A percentile compares a stretch with the other conserved stretches of the same genome.
These are phyloP conservation scores for Protonibea diacanthus DNA, from an alignment of 2,797 vertebrate species.

Conservation along the genomic window DNA sequence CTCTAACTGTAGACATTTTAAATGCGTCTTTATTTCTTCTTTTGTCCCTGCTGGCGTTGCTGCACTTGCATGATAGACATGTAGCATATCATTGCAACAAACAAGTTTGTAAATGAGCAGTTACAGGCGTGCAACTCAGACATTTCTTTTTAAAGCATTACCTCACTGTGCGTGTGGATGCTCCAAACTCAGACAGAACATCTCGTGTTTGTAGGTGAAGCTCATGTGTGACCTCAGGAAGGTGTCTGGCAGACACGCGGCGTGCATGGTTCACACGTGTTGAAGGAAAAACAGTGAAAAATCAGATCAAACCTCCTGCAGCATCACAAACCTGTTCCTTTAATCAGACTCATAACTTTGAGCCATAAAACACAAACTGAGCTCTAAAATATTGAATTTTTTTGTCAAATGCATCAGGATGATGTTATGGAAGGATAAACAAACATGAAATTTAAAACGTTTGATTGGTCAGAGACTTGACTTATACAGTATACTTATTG, in stretches of 20 bases:
- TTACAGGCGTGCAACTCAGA: slow-evolving; percentile 20
- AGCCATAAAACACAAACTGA: background rate
- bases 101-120: slow-evolving; percentile 49
- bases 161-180: slow-evolving; percentile 40
- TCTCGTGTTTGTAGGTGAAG: slow-evolving; percentile 2
- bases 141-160: slow-evolving; percentile 36
- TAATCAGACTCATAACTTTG: background rate
- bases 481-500: slow-evolving; percentile 14
- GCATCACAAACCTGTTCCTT: background rate
- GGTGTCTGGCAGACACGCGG: background rate
- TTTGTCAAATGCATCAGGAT: background rate
- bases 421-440: background rate
- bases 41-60: slow-evolving; percentile 10
- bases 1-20: background rate
- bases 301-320: background rate
- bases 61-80: slow-evolving; percentile 23
- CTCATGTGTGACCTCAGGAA: background rate
- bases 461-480: background rate
- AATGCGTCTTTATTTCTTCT: background rate
- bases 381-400: background rate
- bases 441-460: background rate
- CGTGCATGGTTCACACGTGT: no score
- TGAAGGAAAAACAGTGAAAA: background rate
- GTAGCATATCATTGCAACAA: slow-evolving; percentile 34
- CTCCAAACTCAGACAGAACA: background rate